phyloP scores from a whole-genome alignment of 2,113 vertebrate species.

The Cromileptes altivelis region DNA sequence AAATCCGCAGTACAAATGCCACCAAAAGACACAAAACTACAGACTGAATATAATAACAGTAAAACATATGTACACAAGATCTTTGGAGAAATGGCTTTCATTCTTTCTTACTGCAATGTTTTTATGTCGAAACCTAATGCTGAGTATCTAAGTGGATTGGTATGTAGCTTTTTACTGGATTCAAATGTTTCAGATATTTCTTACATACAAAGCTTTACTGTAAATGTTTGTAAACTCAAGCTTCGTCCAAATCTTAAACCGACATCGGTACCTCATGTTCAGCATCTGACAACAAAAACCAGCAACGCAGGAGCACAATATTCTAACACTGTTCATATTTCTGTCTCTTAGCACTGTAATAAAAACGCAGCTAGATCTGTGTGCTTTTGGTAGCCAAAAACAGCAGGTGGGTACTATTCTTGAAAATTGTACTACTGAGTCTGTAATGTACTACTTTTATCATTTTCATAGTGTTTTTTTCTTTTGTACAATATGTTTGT shows the following conservation, averaged over 20 bases:
- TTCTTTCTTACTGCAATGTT: not conserved
- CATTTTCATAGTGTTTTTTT: constrained; percentile 48
- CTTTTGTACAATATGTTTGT: constrained; percentile 72
- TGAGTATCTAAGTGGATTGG: not conserved
- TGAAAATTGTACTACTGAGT: constrained; percentile 29
- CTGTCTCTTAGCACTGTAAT: constrained; percentile 58
- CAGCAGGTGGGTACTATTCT: constrained; percentile 28
- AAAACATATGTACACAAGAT: not conserved
- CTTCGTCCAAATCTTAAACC: too few species aligned
- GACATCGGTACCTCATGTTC: too few species aligned
- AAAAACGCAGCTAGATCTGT: constrained; percentile 57
- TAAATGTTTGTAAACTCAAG: constrained; percentile 3
- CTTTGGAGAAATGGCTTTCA: not conserved
- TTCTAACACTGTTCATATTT: constrained; percentile 48
- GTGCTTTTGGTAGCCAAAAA: constrained; percentile 35
- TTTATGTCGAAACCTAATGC: not conserved
- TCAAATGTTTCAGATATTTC: not conserved
- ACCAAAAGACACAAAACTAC: not conserved
- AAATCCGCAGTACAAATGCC: not conserved
- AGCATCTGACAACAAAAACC: not conserved
- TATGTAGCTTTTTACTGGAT: constrained; percentile 2
- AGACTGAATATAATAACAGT: not conserved
- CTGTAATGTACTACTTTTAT: constrained; percentile 40
- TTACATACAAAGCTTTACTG: constrained; percentile 45
- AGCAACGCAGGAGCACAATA: constrained; percentile 6